A percentile compares a stretch with the other conserved stretches of the same genome.
Evolutionary conservation across 2,113 vertebrate species (phyloP).

Genomic region (Sinocyclocheilus anshuiensis): DNA sequence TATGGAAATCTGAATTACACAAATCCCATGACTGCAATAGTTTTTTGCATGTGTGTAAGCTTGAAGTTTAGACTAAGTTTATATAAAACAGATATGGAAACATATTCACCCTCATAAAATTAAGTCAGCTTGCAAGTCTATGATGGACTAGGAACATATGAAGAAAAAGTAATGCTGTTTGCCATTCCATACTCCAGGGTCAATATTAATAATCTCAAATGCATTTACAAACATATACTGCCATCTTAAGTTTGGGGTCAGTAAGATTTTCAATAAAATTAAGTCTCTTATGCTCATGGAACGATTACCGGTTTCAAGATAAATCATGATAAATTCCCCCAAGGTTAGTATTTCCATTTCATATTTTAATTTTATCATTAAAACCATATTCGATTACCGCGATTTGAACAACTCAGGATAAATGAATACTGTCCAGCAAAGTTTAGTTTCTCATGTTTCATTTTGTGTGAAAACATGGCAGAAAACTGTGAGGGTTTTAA

Average conservation of each 20-base stretch:
- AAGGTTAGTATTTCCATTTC: too few species aligned
- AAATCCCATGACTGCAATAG: neutral
- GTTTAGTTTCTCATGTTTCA: too few species aligned
- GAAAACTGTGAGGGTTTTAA: too few species aligned
- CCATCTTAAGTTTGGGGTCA: neutral
- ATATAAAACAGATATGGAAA: neutral
- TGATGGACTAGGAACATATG: neutral
- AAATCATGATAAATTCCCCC: too few species aligned
- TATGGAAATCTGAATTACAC: slow-evolving; percentile 23
- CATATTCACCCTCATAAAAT: neutral
- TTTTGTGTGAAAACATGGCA: too few species aligned
- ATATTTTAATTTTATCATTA: too few species aligned
- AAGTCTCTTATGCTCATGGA: neutral
- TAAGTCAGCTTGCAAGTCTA: neutral
- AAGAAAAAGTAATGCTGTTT: neutral
- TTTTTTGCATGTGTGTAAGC: neutral
- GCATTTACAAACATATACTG: neutral
- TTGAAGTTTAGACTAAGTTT: too few species aligned
- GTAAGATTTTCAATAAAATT: neutral
- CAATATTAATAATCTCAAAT: neutral
- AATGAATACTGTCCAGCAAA: too few species aligned
- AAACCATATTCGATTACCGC: too few species aligned
- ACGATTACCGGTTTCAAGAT: too few species aligned
- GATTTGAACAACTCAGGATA: too few species aligned
- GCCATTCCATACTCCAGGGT: neutral